phyloP scores from a whole-genome alignment of 2,888 invertebrate genomes.

The Charanyca ferruginea region DNA sequence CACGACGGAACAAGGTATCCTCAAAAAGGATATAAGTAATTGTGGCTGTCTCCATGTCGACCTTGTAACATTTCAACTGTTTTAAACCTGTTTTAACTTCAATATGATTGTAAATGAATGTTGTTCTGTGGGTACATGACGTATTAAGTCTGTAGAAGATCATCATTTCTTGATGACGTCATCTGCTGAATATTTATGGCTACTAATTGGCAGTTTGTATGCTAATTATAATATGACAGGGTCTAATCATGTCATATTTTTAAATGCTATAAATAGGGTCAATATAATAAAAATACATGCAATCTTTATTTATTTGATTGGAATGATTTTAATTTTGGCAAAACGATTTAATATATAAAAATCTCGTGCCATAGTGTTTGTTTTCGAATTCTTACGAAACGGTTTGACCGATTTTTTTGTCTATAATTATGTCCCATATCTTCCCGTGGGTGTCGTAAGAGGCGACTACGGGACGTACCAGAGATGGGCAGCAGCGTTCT shows the following conservation, averaged over 20 bases:
- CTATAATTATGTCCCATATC: too few relatives aligned
- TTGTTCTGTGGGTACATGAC: neutral
- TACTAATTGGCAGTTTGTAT: conserved; percentile 5
- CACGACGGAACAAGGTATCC: conserved; percentile 33
- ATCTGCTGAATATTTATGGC: conserved; percentile 3
- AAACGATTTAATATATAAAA: too few relatives aligned
- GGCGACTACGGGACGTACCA: too few relatives aligned
- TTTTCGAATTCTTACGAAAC: too few relatives aligned
- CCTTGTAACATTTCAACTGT: conserved; percentile 25
- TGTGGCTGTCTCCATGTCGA: conserved; percentile 20
- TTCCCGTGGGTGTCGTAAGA: too few relatives aligned
- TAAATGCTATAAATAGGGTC: too few relatives aligned
- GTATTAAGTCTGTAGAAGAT: neutral
- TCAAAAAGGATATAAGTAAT: conserved; percentile 35
- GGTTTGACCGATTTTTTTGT: too few relatives aligned
- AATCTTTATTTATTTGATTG: neutral
- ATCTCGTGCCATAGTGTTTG: too few relatives aligned
- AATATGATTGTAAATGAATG: neutral
- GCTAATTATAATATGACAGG: neutral
- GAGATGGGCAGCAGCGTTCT: too few relatives aligned
- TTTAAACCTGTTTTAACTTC: conserved; percentile 18
- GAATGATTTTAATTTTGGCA: too few relatives aligned
- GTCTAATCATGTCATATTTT: too few relatives aligned
- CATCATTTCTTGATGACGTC: neutral
- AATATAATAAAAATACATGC: too few relatives aligned